These are phyloP conservation scores for Cacatua alba DNA, from an alignment of 2,113 vertebrate genomes.

Conservation along the genomic window DNA sequence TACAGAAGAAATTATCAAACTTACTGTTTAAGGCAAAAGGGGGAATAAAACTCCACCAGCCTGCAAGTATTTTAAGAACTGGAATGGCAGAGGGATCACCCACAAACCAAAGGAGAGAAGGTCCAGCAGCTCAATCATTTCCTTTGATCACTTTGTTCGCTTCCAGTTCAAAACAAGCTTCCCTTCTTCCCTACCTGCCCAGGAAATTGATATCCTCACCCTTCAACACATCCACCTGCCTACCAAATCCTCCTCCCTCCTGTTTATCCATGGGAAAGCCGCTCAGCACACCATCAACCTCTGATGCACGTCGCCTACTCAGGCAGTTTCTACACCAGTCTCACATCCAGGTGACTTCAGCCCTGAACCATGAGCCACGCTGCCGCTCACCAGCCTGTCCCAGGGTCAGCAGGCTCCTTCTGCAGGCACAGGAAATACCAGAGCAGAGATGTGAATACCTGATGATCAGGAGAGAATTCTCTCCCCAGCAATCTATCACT, in stretches of 20 bases:
- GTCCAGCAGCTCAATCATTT: background rate
- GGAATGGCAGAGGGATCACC: background rate
- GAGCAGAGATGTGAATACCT: background rate
- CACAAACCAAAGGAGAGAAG: background rate
- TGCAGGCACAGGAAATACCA: background rate
- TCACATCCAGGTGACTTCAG: background rate
- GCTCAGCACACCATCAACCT: fast-evolving
- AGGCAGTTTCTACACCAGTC: background rate
- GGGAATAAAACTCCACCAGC: background rate
- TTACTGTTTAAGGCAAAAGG: background rate
- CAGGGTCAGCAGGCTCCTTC: background rate
- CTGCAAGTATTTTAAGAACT: background rate
- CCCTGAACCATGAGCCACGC: background rate
- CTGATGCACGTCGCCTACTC: background rate
- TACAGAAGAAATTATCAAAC: background rate
- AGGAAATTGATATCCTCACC: background rate
- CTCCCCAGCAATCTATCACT: background rate
- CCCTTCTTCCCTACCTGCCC: background rate
- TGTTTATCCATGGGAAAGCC: background rate
- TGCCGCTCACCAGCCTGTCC: background rate
- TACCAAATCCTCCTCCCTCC: background rate
- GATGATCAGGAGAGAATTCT: background rate
- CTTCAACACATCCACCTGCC: background rate
- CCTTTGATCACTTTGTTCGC: background rate
- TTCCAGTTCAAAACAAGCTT: background rate